A percentile compares a stretch with the other conserved stretches of the same genome.
phyloP scores from a whole-genome alignment of 2,888 invertebrate species.

The Athetis lepigone region DNA sequence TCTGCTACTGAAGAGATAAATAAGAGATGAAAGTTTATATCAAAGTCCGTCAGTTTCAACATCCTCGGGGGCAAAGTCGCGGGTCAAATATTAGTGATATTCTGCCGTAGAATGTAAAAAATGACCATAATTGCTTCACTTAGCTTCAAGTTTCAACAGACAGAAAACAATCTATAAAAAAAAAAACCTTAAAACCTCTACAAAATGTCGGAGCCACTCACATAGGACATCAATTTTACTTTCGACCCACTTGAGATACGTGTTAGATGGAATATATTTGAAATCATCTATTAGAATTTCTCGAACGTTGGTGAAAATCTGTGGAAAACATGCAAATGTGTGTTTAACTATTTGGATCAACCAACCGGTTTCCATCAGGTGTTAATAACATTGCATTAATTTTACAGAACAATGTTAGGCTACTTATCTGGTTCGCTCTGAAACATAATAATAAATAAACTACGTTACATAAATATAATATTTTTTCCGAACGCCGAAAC shows the following conservation, averaged over 20 bases:
- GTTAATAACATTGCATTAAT: not conserved
- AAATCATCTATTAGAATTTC: constrained; percentile 38
- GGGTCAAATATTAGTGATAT: no score
- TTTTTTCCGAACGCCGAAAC: not conserved
- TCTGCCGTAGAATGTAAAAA: no score
- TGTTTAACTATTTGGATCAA: not conserved
- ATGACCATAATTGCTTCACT: not conserved
- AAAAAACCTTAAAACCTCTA: constrained; percentile 20
- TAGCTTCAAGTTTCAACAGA: not conserved
- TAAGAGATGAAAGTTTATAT: no score
- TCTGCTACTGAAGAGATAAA: no score
- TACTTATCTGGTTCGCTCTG: not conserved
- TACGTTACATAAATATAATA: not conserved
- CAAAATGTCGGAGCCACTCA: constrained; percentile 24
- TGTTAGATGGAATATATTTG: constrained; percentile 40
- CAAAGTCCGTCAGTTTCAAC: no score
- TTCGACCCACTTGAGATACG: constrained; percentile 25
- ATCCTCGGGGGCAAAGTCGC: no score
- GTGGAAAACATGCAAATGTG: not conserved
- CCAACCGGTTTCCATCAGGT: not conserved
- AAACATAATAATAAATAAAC: not conserved
- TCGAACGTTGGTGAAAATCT: constrained; percentile 25
- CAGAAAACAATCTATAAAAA: constrained; percentile 4
- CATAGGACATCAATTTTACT: constrained; percentile 47
- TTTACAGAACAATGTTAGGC: not conserved